Evolutionary conservation across 1,140 invertebrate genomes (phyloP).

Genomic region (Triops cancriformis): DNA sequence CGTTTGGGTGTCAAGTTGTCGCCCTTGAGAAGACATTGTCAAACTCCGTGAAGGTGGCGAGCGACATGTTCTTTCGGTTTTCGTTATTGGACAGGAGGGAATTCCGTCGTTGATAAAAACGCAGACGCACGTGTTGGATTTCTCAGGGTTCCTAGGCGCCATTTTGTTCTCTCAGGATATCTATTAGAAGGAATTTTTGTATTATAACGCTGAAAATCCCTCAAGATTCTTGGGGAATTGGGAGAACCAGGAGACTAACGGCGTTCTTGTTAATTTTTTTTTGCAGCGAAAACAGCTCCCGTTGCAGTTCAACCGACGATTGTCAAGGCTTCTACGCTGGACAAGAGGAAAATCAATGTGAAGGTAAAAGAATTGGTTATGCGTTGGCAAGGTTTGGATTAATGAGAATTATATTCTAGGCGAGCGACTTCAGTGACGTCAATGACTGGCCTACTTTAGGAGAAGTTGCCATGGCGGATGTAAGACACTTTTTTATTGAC

Average conservation of each 20-base stretch:
- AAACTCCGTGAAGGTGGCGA: too few species aligned
- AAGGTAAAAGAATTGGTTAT: slow-evolving; percentile 26
- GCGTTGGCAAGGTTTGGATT: not conserved
- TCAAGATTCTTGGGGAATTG: too few species aligned
- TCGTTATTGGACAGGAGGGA: not conserved
- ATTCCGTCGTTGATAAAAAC: not conserved
- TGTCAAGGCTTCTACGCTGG: slow-evolving; percentile 23
- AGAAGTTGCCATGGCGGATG: slow-evolving; percentile 39
- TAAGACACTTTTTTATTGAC: slow-evolving; percentile 25
- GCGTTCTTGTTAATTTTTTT: too few species aligned
- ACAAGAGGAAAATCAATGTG: slow-evolving; percentile 29
- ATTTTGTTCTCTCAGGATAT: not conserved
- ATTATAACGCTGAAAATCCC: too few species aligned
- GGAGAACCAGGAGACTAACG: too few species aligned
- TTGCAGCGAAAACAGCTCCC: slow-evolving; percentile 19
- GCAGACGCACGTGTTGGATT: not conserved
- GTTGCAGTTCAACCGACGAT: slow-evolving; percentile 19
- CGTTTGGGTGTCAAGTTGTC: too few species aligned
- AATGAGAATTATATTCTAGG: slow-evolving; percentile 43
- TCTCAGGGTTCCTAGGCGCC: not conserved
- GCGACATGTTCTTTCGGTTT: not conserved
- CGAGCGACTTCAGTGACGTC: slow-evolving; percentile 60
- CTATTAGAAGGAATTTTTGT: too few species aligned
- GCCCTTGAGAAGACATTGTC: too few species aligned
- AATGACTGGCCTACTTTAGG: slow-evolving; percentile 70